phyloP scores from a whole-genome alignment of 2,888 invertebrate genomes.

The Chironomus riparius region DNA sequence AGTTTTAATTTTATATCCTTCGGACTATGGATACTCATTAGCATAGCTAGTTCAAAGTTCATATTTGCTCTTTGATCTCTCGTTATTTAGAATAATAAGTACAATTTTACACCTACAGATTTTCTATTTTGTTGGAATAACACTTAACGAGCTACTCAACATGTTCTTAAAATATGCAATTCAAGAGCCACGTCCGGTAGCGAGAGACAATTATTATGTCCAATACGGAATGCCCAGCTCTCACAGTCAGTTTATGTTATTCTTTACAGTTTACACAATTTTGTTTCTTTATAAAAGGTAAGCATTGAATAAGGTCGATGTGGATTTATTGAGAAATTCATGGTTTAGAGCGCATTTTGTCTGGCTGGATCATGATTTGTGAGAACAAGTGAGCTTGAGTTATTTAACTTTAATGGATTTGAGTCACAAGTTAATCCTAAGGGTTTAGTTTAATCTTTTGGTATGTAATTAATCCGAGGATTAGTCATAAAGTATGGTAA shows the following conservation, averaged over 20 bases:
- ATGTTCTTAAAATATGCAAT: slow-evolving; percentile 71
- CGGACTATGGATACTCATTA: not conserved
- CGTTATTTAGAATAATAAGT: not conserved
- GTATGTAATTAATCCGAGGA: no score
- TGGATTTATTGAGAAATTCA: not conserved
- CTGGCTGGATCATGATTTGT: no score
- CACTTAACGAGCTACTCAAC: slow-evolving; percentile 70
- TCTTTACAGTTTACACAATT: slow-evolving; percentile 74
- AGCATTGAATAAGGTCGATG: slow-evolving; percentile 31
- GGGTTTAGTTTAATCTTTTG: no score
- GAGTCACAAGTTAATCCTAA: no score
- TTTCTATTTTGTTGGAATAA: slow-evolving; percentile 68
- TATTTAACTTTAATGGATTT: no score
- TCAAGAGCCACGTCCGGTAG: slow-evolving; percentile 68
- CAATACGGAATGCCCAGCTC: slow-evolving; percentile 89
- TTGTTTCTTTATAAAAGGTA: slow-evolving; percentile 82
- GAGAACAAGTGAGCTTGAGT: no score
- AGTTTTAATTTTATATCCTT: slow-evolving; percentile 37
- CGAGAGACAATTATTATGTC: slow-evolving; percentile 55
- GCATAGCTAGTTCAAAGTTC: not conserved
- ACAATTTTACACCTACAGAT: slow-evolving; percentile 50
- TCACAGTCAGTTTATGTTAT: slow-evolving; percentile 88
- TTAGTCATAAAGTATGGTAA: no score
- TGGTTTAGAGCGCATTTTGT: no score
- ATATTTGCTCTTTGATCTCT: not conserved